Evolutionary conservation across 2,888 invertebrate species (phyloP), one percentile per base, ranked within the genome.

Genomic region (Watsonalla binaria): DNA sequence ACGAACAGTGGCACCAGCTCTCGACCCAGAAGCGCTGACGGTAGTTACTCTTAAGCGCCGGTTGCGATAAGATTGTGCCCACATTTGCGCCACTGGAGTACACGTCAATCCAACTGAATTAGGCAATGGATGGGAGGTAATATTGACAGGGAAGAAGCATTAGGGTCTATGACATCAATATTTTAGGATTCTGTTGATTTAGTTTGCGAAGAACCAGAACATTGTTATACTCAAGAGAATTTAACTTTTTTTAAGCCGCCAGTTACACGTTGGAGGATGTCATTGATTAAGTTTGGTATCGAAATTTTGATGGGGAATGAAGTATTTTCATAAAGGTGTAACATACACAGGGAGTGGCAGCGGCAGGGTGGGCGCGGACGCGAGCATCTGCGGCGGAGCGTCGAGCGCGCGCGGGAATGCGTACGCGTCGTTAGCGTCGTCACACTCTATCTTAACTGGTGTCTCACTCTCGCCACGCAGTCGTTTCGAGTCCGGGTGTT

Each of bases 401-500:
- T 80, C 79, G 55, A 78, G 79, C 50, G 88, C 84, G 66, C 93
- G 92, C 66, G 93, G 92, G 81, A 94, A 95, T 63, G 93, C 89
- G 82, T 94, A 95, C 78, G 93, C 93, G 70, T 93, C 93, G 74
- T 92, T 93, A 48, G 94, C 93, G 73, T 94, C 93, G 76, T 95
- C 95, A 72, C 94, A 93, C 84, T 95, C 95, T 70, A 94, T 80
- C 85, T 95, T 95, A 68, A 95, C 92, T 68, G 93, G 93, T 80
- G 92, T 84, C 78, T 93, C 93, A 72, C 91, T 92, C 70, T 92
- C 90, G 78, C 93, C 92, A 48, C 92, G 90, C 71, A 92, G 92
- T 60, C 90, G 74, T 74, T 92, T 92, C 83, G 68, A 68, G 72
- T 78, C 90, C 68, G 74, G 88, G 76, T 83, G 82, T 65, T 92